These are phyloP conservation scores for Cephus cinctus DNA, from an alignment of 1,140 invertebrate genomes.

Conservation along the genomic window DNA sequence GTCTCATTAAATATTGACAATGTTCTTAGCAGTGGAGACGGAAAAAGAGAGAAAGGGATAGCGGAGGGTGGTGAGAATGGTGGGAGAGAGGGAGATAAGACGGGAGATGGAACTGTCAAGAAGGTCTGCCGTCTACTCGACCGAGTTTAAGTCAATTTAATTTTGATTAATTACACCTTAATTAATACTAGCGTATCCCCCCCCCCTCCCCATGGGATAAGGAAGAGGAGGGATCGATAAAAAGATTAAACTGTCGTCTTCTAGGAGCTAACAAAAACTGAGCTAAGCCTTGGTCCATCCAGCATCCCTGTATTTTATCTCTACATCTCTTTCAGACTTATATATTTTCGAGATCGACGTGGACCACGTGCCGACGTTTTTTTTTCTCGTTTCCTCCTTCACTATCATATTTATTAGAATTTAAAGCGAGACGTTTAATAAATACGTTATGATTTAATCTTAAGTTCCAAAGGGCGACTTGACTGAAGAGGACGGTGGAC, in stretches of 20 bases:
- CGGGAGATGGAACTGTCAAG: constrained; percentile 17
- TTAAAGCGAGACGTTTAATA: constrained; percentile 29
- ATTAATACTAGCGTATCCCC: constrained; percentile 39
- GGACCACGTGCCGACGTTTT: too few species aligned
- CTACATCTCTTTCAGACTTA: too few species aligned
- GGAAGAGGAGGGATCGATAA: too few species aligned
- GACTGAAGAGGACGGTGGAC: not conserved
- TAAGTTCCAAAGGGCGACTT: not conserved
- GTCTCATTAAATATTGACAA: constrained; percentile 38
- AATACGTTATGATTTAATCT: constrained; percentile 33
- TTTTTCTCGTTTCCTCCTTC: too few species aligned
- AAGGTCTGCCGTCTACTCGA: constrained; percentile 15
- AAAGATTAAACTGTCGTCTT: too few species aligned
- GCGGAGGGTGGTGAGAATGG: constrained; percentile 15
- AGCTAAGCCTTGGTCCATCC: too few species aligned
- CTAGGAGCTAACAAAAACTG: too few species aligned
- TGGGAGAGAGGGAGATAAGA: constrained; percentile 6
- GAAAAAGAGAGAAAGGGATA: constrained; percentile 4
- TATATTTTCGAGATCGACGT: too few species aligned
- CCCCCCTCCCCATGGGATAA: too few species aligned
- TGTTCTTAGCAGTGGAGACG: constrained; percentile 16
- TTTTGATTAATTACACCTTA: constrained; percentile 36
- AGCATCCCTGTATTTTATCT: too few species aligned
- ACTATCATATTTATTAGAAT: constrained; percentile 27
- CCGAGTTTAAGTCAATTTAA: constrained; percentile 29